Base-by-base conservation (phyloP, 2,797 vertebrate genomes). In the Morus bassanus region DNA sequence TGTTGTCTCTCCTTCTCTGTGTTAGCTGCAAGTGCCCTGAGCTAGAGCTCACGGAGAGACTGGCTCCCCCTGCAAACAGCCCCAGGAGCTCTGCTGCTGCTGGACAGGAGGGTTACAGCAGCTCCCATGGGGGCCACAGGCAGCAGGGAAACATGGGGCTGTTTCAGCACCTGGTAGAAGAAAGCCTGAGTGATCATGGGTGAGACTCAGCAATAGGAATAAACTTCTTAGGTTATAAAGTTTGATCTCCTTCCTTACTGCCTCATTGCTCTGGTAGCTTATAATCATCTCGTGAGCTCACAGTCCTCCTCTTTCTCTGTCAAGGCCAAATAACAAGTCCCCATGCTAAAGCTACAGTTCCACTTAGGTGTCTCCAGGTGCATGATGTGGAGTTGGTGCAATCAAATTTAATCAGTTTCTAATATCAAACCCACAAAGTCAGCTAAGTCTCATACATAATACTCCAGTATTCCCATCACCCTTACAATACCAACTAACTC, bases 1-100 rank as follows among this genome's bases (percentile, higher is more conserved):
- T 61, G 46, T 43, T 53, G 35, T 51, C n/a, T 50, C 31, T 68
- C 0, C 0, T 53, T 74, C 43, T 37, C 57, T 0, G 0, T 0
- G 0, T 57, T n/a, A 17, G 11, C 23, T 51, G 50, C 4, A 2
- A 63, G 45, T 48, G 35, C 30, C 43, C 65, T 67, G 56, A 67
- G 43, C 64, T 69, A 80, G 24, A 0, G 0, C 45, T 83, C 0
- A 3, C 35, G 54, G 12, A 73, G 50, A 33, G 14, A 41, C 6
- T 0, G 0, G 4, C 35, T 78, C 5, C 3, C 25, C 6, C 27
- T 56, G 70, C 45, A n/a, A 31, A 35, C 28, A 70, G 6, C 7
- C 31, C 11, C 5, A 2, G 15, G 43, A 79, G 72, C 53, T 59
- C 18, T 59, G 65, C 51, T 1, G 1, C 31, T 56, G 78, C 85